A percentile compares a stretch with the other conserved stretches of the same genome.
phyloP scores from a whole-genome alignment of 23 tunicate genomes.

The Botrylloides violaceus region DNA sequence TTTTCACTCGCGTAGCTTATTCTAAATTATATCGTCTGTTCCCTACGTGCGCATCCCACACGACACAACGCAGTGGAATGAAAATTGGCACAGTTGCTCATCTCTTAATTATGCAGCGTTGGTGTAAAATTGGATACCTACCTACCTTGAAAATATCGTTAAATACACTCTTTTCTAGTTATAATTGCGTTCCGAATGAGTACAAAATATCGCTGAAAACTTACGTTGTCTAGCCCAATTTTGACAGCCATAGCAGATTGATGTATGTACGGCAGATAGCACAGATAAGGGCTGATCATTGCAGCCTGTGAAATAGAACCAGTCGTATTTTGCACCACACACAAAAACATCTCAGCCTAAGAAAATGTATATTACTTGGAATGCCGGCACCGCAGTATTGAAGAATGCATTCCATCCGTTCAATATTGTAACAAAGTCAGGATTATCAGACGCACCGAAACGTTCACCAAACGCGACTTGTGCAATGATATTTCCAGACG shows the following conservation, averaged over 20 bases:
- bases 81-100: too few species aligned
- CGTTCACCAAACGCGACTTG: constrained; percentile 12
- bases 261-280: neutral
- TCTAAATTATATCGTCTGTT: too few species aligned
- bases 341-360: too few species aligned
- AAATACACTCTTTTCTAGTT: too few species aligned
- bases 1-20: too few species aligned
- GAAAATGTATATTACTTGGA: neutral
- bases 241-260: constrained; percentile 3
- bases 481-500: constrained; percentile 11
- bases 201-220: neutral
- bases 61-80: too few species aligned
- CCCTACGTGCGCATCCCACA: too few species aligned
- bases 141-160: too few species aligned
- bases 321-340: too few species aligned
- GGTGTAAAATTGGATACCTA: too few species aligned
- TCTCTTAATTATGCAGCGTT: too few species aligned
- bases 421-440: neutral
- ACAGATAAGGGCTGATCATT: constrained; percentile 3
- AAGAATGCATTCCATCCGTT: constrained; percentile 3
- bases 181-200: too few species aligned
- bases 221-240: constrained; percentile 2
- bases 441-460: neutral
- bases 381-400: neutral
- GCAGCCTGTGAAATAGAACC: neutral